Evolutionary conservation across 2,888 invertebrate species (phyloP).

Genomic region (Protonemura montana): DNA sequence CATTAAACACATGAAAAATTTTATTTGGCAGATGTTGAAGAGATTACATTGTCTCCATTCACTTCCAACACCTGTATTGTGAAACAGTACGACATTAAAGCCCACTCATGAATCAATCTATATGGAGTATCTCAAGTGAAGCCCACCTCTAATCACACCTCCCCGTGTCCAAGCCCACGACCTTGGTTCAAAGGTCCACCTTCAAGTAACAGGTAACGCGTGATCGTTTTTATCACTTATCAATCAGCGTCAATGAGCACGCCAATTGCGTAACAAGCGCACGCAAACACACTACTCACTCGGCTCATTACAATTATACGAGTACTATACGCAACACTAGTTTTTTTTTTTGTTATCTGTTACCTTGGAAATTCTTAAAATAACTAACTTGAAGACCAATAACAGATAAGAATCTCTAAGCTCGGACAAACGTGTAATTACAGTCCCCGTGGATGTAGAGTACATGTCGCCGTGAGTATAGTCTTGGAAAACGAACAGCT

Average conservation of each 20-base stretch:
- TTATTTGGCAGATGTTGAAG: too few relatives aligned
- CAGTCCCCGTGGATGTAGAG: not conserved
- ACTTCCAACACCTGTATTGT: too few relatives aligned
- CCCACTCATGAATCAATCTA: too few relatives aligned
- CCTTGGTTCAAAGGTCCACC: too few relatives aligned
- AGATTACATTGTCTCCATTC: too few relatives aligned
- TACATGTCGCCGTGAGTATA: not conserved
- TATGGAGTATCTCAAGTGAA: too few relatives aligned
- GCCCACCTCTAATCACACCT: too few relatives aligned
- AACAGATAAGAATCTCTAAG: not conserved
- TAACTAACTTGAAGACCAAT: not conserved
- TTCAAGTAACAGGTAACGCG: too few relatives aligned
- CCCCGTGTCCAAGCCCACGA: too few relatives aligned
- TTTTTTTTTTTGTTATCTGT: not conserved
- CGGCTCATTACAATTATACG: not conserved
- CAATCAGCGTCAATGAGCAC: not conserved
- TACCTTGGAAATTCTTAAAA: not conserved
- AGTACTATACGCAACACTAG: not conserved
- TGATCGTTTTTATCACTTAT: not conserved
- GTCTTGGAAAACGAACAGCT: too few relatives aligned
- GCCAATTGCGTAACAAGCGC: not conserved
- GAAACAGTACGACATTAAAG: too few relatives aligned
- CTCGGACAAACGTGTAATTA: not conserved
- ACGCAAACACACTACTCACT: not conserved
- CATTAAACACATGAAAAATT: too few relatives aligned